phyloP scores from a whole-genome alignment of 2,113 vertebrate species.

The Donacobius atricapilla region DNA sequence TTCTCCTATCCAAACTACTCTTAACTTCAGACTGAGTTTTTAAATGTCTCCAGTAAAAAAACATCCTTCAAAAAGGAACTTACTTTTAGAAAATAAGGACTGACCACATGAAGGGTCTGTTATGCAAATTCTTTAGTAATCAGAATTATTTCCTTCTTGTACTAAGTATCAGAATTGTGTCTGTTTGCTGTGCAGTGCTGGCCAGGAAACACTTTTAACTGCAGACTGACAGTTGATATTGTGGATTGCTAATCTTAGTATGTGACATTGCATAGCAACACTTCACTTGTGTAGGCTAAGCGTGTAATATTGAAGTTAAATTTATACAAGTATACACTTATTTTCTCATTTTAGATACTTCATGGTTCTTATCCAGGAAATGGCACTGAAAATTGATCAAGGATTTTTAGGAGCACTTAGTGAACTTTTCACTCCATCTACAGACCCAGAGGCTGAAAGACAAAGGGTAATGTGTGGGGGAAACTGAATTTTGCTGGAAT shows the following conservation, averaged over 20 bases:
- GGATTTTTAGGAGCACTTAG: slow-evolving; percentile 86
- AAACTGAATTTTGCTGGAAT: not conserved
- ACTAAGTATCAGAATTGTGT: not conserved
- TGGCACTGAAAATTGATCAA: slow-evolving; percentile 96
- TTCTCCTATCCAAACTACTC: not conserved
- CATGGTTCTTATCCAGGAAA: slow-evolving; percentile 98
- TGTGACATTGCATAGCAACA: not conserved
- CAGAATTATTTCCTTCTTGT: not conserved
- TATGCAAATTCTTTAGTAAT: not conserved
- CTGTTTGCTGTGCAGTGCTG: not conserved
- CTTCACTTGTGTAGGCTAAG: not conserved
- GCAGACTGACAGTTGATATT: not conserved
- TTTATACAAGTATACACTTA: not conserved
- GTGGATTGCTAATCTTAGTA: not conserved
- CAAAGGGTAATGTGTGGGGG: slow-evolving; percentile 77
- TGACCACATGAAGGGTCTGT: not conserved
- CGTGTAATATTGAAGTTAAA: not conserved
- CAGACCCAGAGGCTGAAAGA: slow-evolving; percentile 73
- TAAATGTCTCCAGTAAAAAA: not conserved
- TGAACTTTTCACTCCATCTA: slow-evolving; percentile 81
- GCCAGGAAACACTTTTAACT: not conserved
- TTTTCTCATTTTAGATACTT: slow-evolving; percentile 83
- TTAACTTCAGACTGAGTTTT: not conserved
- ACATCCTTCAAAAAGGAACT: fast-evolving
- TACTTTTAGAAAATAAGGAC: not conserved